phyloP scores from a whole-genome alignment of 1,140 invertebrate genomes.

The Leucophenga varia region DNA sequence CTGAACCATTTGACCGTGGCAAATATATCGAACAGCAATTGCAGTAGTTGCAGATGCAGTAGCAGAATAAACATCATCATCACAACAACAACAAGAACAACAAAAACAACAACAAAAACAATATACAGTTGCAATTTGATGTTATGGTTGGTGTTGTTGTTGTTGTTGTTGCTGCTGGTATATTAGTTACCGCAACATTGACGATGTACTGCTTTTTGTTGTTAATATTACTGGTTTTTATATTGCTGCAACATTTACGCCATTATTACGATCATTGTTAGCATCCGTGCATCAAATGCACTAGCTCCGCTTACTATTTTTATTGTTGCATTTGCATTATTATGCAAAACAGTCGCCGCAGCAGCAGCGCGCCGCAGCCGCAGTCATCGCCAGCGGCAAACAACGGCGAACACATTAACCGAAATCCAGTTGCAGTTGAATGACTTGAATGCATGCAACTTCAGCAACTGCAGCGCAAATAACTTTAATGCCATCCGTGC shows the following conservation, averaged over 20 bases:
- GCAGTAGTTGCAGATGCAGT: background rate
- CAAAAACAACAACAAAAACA: slow-evolving; percentile 19
- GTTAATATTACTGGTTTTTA: too few species aligned
- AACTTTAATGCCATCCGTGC: too few species aligned
- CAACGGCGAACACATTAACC: slow-evolving; percentile 35
- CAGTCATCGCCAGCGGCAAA: slow-evolving; percentile 7
- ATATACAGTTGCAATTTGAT: too few species aligned
- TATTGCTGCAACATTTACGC: slow-evolving; percentile 12
- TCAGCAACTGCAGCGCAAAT: too few species aligned
- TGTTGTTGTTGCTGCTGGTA: too few species aligned
- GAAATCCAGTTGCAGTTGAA: slow-evolving; percentile 49
- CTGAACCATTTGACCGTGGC: slow-evolving; percentile 36
- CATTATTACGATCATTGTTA: slow-evolving; percentile 26
- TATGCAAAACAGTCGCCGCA: slow-evolving; percentile 42
- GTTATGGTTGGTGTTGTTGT: too few species aligned
- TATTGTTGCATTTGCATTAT: slow-evolving; percentile 32
- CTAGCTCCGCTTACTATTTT: slow-evolving; percentile 16
- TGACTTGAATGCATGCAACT: slow-evolving; percentile 19
- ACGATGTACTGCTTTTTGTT: too few species aligned
- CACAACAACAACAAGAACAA: slow-evolving; percentile 14
- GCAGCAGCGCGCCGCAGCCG: background rate
- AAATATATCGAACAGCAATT: slow-evolving; percentile 23
- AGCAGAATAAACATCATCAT: slow-evolving; percentile 11
- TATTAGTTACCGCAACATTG: too few species aligned
- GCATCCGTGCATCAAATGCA: slow-evolving; percentile 22